Evolutionary conservation across 2,113 vertebrate species (phyloP), one percentile per base, ranked within the genome.

Genomic region (Muscicapa adusta): DNA sequence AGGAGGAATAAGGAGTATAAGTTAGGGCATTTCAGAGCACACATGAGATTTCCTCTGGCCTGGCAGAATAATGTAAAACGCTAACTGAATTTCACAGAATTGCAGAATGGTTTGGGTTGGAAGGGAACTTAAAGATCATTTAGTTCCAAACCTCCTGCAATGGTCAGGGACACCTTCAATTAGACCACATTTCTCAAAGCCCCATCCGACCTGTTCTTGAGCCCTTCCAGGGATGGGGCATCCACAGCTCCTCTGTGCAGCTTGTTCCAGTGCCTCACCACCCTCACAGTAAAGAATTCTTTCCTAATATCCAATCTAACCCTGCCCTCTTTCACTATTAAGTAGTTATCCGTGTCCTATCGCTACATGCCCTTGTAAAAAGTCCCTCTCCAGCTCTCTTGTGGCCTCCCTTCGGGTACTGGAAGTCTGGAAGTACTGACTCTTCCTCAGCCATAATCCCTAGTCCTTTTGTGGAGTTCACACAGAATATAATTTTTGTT

Each of bases 171-270:
- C 34, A 56, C 20, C 12, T 23, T 76, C 56, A 45, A 7, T 24
- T 61, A 54, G 17, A 48, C 22, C 25, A 54, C 0, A 0, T 56
- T 76, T 6, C 40, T 48, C 0, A 0, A 70, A 68, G 34, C 22
- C 31, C 18, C 28, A 13, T 81, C 28, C 38, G 81, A 1, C 6
- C 10, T 53, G 36, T 28, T 43, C 12, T 23, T 62, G 40, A 68
- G 33, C 12, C 28, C 18, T 56, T 76, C 40, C 48, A 42, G 29
- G 31, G 18, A 33, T 42, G 18, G 6, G 13, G 10, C 34, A 83
- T 62, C 18, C 34, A 42, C 31, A 31, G 13, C 54, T 75, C 68
- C 48, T 83, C 71, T 48, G 25, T 7, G 6, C 25, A 75, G 54
- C 20, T 29, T 75, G 20, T 54, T 61, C 40, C 40, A 68, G 40